Evolutionary conservation across 2,888 invertebrate species (phyloP), one percentile per base, ranked within the genome.

Genomic region (Hydraecia micacea): DNA sequence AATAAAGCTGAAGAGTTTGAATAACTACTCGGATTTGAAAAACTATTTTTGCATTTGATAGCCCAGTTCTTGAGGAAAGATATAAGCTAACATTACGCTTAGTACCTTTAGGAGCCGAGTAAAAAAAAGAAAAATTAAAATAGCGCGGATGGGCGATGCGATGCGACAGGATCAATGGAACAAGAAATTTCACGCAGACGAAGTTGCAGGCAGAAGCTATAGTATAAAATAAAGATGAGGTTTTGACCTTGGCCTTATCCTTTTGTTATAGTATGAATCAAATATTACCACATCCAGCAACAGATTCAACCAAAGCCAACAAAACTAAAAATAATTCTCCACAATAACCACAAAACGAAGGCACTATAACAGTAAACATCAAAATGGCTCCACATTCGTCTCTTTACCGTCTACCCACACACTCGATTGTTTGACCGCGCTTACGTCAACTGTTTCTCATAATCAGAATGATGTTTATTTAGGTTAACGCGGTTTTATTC

Each of bases 391-490:
- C 70, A 73, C 80, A 87, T 85, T 81, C 77, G 70, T 83, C 70
- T 75, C 79, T 82, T 85, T 79, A 52, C 76, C 70, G 55, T 67
- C 77, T 68, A 32, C 73, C 78, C 76, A 80, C 79, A 71, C 79
- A 77, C 83, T 82, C 80, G 80, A 73, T 71, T 79, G 78, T 81
- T 81, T 82, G 84, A 82, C 79, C 71, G 80, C 73, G 74, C 77
- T 80, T 78, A 81, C 82, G 86, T 87, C 82, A 79, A 76, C 78
- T 62, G 62, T 52, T 67, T 63, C 72, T 81, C 66, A 75, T 85
- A 80, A 85, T 80, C 69, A 77, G 66, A 85, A 80, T 68, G 72
- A 83, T 86, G 79, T 89, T 88, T 88, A 87, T 88, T 84, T 83
- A 80, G 87, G 88, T 85, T 84, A 86, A 82, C 71, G 46, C 15